These are phyloP conservation scores for Scelioninae gen. 2 DNA, from an alignment of 2,888 invertebrate species.

Conservation along the genomic window DNA sequence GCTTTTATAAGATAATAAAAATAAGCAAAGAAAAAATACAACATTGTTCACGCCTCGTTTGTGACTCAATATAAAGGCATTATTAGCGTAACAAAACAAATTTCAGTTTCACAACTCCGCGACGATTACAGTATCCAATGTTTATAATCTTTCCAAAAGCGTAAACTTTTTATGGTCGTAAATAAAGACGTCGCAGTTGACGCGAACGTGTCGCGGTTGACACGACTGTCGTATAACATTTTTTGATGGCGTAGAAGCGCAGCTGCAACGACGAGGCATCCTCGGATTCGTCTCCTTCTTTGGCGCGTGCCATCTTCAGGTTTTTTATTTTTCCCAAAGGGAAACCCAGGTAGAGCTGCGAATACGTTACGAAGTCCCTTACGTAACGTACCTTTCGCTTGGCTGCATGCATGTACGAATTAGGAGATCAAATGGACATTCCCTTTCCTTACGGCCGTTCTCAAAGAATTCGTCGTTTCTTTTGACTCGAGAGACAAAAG, in stretches of 20 bases:
- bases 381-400: conserved; percentile 66
- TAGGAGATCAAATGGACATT: conserved; percentile 53
- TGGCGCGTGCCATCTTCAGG: conserved; percentile 64
- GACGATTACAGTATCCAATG: too few species aligned
- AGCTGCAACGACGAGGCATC: conserved; percentile 57
- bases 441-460: conserved; percentile 40
- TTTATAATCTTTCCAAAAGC: too few species aligned
- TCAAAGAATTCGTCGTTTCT: conserved; percentile 46
- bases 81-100: too few species aligned
- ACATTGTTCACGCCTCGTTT: too few species aligned
- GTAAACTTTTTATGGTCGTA: conserved; percentile 13
- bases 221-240: conserved; percentile 50
- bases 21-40: too few species aligned
- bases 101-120: too few species aligned
- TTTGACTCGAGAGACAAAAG: conserved; percentile 26
- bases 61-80: too few species aligned
- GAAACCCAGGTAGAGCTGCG: conserved; percentile 66
- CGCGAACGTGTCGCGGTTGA: conserved; percentile 42
- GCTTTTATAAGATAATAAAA: too few species aligned
- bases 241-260: conserved; percentile 49
- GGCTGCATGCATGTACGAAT: conserved; percentile 62
- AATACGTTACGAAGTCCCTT: conserved; percentile 66
- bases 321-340: conserved; percentile 56
- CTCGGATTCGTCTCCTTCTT: conserved; percentile 61
- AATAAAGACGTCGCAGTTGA: conserved; percentile 43